These are phyloP conservation scores for Spilogale gracilis DNA, from an alignment of 2,113 vertebrate species.

Conservation along the genomic window DNA sequence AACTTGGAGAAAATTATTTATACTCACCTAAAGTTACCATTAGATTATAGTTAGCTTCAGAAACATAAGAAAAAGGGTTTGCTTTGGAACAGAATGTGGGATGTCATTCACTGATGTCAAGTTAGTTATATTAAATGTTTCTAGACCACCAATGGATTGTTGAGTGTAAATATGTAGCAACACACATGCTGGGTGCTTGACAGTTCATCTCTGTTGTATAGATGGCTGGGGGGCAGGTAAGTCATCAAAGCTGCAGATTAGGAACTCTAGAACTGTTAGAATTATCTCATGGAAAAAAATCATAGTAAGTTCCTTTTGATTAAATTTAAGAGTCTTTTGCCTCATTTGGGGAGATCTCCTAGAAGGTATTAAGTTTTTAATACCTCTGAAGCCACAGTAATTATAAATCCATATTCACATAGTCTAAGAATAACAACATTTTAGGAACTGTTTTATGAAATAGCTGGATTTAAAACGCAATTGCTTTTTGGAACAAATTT, in stretches of 20 bases:
- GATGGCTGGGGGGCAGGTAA: not conserved
- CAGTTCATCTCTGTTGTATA: not conserved
- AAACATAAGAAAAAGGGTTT: not conserved
- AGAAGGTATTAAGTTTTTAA: not conserved
- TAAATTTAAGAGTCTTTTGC: not conserved
- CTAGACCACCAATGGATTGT: not conserved
- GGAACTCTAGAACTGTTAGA: not conserved
- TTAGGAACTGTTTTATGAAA: slow-evolving; percentile 31
- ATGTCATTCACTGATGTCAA: not conserved
- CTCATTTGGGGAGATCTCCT: not conserved
- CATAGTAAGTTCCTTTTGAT: slow-evolving; percentile 7
- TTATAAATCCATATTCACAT: slow-evolving; percentile 7
- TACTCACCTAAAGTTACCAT: not conserved
- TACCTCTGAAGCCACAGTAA: not conserved
- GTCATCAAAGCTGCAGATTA: not conserved
- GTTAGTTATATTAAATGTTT: not conserved
- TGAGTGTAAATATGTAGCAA: not conserved
- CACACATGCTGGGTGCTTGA: not conserved
- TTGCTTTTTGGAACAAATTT: slow-evolving; percentile 32
- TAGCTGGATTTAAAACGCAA: not conserved
- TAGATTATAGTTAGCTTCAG: not conserved
- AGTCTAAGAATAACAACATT: slow-evolving; percentile 1
- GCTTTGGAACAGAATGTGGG: not conserved
- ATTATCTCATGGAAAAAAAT: not conserved
- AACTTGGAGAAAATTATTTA: not conserved